Evolutionary conservation across 2,888 invertebrate genomes (phyloP), one percentile per base, ranked within the genome.

Genomic region (Hofmannophila pseudospretella): DNA sequence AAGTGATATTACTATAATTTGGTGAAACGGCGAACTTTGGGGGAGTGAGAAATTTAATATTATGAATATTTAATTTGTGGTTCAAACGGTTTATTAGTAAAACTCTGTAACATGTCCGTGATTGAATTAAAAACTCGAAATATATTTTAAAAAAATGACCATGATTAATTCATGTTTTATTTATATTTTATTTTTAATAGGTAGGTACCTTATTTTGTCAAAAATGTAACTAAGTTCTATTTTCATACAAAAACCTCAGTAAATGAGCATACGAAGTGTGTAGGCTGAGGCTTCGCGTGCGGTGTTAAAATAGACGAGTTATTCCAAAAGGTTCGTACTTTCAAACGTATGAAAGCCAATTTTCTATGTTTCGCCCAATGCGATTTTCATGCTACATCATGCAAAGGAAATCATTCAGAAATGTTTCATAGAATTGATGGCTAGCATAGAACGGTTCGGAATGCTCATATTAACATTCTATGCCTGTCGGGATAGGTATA

Each of bases 1-100:
- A 72, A 68, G 57, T 63, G 58, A 72, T 71, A 69, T 69, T 54
- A 49, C 55, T 59, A 63, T 61, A 68, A 66, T 70, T 67, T 65
- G 60, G n/a, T 54, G 47, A 49, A 49, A 47, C 29, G 33, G 19
- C 20, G 22, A 32, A 32, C 32, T 39, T 36, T 30, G 13, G 26
- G 32, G 22, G 38, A 20, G 11, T 20, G 31, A 31, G 20, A 34
- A 30, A 25, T 34, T 43, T 11, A 27, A 4, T 23, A n/a, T 2
- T 27, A 11, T 27, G 11, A 27, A 27, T n/a, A 23, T 23, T 27
- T 11, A 11, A 11, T 11, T 3, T 12, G 27, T 7, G 2, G 8
- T 2, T 23, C n/a, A 23, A 23, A 23, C 23, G 22, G 8, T 22
- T 22, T 7, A 22, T 7, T 22, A 2, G 8, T 22, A 2, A 22